phyloP scores from a whole-genome alignment of 2,113 vertebrate genomes.

The Pseudolaguvia tuberculata region DNA sequence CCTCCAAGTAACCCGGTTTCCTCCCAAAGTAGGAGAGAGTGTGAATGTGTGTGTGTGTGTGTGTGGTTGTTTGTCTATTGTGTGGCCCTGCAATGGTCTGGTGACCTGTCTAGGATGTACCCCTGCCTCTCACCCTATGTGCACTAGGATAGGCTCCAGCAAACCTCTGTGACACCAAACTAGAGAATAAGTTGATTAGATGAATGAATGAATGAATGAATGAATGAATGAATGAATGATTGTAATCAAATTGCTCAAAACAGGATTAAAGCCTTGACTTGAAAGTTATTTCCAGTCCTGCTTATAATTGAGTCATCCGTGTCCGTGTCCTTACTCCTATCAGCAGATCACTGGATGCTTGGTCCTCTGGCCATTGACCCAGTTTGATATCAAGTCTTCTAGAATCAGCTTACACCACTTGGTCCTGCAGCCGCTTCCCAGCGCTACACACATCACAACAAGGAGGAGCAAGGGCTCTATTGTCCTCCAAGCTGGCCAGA shows the following conservation, averaged over 20 bases:
- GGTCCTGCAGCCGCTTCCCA: conserved; percentile 37
- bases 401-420: conserved; percentile 43
- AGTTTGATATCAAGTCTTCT: conserved; percentile 37
- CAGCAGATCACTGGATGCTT: conserved; percentile 23
- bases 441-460: conserved; percentile 37
- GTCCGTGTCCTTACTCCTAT: conserved; percentile 21
- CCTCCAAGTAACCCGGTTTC: too few relatives aligned
- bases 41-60: too few relatives aligned
- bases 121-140: too few relatives aligned
- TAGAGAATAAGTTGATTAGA: too few relatives aligned
- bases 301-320: conserved; percentile 24
- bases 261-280: not conserved
- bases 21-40: too few relatives aligned
- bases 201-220: too few relatives aligned
- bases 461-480: conserved; percentile 50
- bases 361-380: conserved; percentile 39
- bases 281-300: conserved; percentile 23
- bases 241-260: not conserved
- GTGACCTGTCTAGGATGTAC: too few relatives aligned
- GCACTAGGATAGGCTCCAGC: too few relatives aligned
- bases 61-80: too few relatives aligned
- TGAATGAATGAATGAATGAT: not conserved
- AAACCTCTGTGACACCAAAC: too few relatives aligned
- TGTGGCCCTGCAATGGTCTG: too few relatives aligned
- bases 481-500: conserved; percentile 47